Evolutionary conservation across 2,888 invertebrate species (phyloP), one percentile per base, ranked within the genome.

Genomic region (Hypercompe scribonia): DNA sequence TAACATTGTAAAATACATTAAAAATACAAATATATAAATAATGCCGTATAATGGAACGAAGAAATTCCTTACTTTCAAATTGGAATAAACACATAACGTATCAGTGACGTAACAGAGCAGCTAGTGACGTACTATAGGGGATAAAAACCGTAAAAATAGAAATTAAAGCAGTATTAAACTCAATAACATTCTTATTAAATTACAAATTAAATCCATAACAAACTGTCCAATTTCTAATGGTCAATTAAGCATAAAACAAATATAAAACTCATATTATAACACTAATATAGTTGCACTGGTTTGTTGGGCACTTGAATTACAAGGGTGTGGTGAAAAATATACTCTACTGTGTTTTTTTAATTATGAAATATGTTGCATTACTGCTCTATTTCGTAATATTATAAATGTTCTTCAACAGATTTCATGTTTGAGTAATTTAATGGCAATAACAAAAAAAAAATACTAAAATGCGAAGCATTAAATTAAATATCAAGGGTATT

Each of bases 251-350:
- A 73, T 76, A 72, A 82, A 64, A 78, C 66, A 71, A 77, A 67
- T 66, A 66, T 71, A 80, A 70, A 74, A 66, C 67, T 18, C 68
- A 78, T 73, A 64, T 75, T 58, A 73, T 54, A 77, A 81, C 75
- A 78, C 66, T 84, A 81, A 5, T 68, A 71, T 78, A 81, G 75
- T 70, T 34, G 84, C 84, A 85, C 86, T 85, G 81, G 83, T 85
- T 85, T 80, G 77, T 80, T 65, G 83, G 84, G 83, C 84, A 86
- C 83, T 77, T 70, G 58, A 77, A 34, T 75, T 65, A 33, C 54
- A 70, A 73, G 70, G 28, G 74, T 63, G 63, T 65, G 75, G 72
- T 77, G 74, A 67, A 76, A 61, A 68, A 78, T 68, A 64, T n/a
- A 58, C 33, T 13, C 28, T 21, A 11, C 18, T 31, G 21, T 31